A percentile compares a stretch with the other conserved stretches of the same genome.
phyloP scores from a whole-genome alignment of 2,888 invertebrate genomes.

The Lumbricus terrestris region DNA sequence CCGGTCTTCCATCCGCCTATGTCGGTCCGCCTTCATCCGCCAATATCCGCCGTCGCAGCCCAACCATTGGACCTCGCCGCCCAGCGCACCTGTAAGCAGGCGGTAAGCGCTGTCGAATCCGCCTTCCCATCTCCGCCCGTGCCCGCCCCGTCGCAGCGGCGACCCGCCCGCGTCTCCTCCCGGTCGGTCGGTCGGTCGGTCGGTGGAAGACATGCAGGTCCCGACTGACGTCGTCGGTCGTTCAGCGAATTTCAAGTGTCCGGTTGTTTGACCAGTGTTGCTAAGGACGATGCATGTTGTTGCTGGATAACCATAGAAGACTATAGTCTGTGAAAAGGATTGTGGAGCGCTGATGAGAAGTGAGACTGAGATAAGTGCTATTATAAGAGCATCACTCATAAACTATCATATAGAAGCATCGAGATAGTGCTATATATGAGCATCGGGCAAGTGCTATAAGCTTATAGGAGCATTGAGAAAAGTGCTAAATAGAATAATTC shows the following conservation, averaged over 20 bases:
- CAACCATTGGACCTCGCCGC: neutral
- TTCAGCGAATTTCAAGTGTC: neutral
- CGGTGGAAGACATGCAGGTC: neutral
- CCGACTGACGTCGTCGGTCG: neutral
- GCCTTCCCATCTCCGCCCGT: neutral
- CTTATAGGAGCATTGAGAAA: neutral
- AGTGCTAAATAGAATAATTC: neutral
- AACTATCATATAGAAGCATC: too few relatives aligned
- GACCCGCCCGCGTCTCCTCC: neutral
- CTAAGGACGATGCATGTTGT: neutral
- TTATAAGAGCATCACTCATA: neutral
- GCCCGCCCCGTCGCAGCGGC: neutral
- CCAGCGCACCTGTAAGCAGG: neutral
- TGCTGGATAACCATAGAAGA: neutral
- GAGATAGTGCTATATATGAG: neutral
- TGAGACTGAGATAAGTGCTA: neutral
- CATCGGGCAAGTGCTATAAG: neutral
- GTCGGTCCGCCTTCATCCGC: constrained; percentile 5
- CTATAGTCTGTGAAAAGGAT: neutral
- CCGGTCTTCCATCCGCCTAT: neutral
- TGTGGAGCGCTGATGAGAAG: neutral
- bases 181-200: neutral
- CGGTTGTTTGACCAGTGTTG: constrained; percentile 14
- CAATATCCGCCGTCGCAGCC: neutral
- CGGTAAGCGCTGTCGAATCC: constrained; percentile 16